Evolutionary conservation across 2,797 vertebrate genomes (phyloP), one percentile per base, ranked within the genome.

Genomic region (Paratrypauchen microcephalus): DNA sequence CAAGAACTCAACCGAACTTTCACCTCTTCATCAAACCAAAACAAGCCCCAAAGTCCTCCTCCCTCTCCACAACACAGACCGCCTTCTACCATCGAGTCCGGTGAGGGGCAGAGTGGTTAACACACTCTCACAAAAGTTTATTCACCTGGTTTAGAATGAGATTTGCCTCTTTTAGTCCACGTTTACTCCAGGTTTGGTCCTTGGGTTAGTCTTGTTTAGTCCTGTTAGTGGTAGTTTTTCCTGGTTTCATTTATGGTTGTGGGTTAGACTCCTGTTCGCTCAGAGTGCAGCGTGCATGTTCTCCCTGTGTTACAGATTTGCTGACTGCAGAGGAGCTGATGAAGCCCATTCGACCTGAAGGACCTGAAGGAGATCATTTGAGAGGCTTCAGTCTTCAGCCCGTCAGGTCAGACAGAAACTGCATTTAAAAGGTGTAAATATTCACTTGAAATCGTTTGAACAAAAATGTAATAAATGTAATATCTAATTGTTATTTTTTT

Each of bases 271-370:
- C 36, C 36, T 56, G 24, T 26, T 26, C 24, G 24, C 24, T 26
- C 24, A 26, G 47, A 16, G 15, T 18, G 5, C 19, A 19, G 9
- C 56, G 39, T 24, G 5, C 39, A 41, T 41, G 39, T 2, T 13
- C 39, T 41, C 39, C 12, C 13, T 75, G 50, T 77, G n/a, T 70
- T 83, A 59, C 77, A 98, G 97, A 97, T 75, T 85, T 97, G 15
- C 94, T 94, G 28, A 98, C 97, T 61, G 90, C 95, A 73, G 97
- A 98, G 72, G 96, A 98, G 81, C 78, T 98, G 76, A 96, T 99
- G 96, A 94, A 83, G 82, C 94, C 91, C n/a, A 94, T 99, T 79
- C 86, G 84, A 76, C 94, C 91, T 57, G 89, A 94, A 65, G 76
- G 84, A 76, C 94, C 91, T 57, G 89, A 94, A 65, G 76, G 66